A percentile compares a stretch with the other conserved stretches of the same genome.
Evolutionary conservation across 1,140 invertebrate species (phyloP).

Genomic region (Bicyclus anynana): DNA sequence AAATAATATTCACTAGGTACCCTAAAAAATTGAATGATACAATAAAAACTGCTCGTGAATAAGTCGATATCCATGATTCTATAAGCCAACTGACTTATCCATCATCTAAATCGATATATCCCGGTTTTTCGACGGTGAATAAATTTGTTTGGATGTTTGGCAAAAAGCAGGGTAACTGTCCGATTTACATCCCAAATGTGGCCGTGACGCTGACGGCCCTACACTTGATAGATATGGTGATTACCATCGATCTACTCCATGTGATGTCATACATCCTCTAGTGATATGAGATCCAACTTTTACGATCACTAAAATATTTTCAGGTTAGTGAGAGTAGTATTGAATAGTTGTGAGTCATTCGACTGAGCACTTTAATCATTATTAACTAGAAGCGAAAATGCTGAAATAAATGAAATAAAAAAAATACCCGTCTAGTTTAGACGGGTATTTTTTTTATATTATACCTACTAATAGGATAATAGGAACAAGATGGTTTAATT

Average conservation of each 20-base stretch:
- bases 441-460: too few species aligned
- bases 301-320: neutral
- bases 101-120: conserved; percentile 18
- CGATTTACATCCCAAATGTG: conserved; percentile 57
- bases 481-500: too few species aligned
- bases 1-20: too few species aligned
- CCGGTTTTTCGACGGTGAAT: conserved; percentile 47
- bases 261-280: neutral
- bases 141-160: conserved; percentile 60
- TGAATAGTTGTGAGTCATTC: too few species aligned
- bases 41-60: too few species aligned
- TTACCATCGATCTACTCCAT: conserved; percentile 25
- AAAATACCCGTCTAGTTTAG: too few species aligned
- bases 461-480: too few species aligned
- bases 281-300: neutral
- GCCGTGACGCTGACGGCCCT: conserved; percentile 36
- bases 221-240: conserved; percentile 35
- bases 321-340: too few species aligned
- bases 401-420: too few species aligned
- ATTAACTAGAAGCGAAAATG: too few species aligned
- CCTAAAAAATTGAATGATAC: too few species aligned
- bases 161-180: conserved; percentile 52
- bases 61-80: neutral
- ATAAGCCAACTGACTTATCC: neutral
- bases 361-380: too few species aligned